These are phyloP conservation scores for Xanthia icteritia DNA, from an alignment of 2,888 invertebrate genomes.

Conservation along the genomic window DNA sequence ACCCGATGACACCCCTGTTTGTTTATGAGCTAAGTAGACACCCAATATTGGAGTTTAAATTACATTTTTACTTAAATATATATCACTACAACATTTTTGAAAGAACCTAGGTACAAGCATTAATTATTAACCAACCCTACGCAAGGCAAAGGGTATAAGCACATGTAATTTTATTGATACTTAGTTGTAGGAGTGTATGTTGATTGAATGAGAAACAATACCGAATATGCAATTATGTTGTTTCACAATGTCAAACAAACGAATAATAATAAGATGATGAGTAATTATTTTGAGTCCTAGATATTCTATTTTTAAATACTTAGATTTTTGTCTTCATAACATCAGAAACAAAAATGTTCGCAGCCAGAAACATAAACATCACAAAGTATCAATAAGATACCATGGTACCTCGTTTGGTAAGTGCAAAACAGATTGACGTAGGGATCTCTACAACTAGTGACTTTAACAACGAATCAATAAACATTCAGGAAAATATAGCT, in stretches of 20 bases:
- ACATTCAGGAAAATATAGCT: slow-evolving; percentile 37
- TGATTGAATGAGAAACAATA: slow-evolving; percentile 3
- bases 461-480: slow-evolving; percentile 10
- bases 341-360: background rate
- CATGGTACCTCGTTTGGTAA: background rate
- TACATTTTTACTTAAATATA: background rate
- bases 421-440: background rate
- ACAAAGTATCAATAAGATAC: background rate
- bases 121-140: background rate
- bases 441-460: background rate
- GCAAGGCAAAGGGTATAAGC: background rate
- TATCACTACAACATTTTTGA: background rate
- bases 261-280: background rate
- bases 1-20: background rate
- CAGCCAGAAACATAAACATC: background rate
- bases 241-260: background rate
- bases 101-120: background rate
- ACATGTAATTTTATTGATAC: background rate
- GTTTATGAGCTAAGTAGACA: background rate
- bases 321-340: background rate
- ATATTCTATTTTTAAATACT: background rate
- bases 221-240: background rate
- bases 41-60: background rate
- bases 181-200: background rate
- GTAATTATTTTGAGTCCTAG: background rate